These are phyloP conservation scores for Zaprionus lachaisei DNA, from an alignment of 1,140 invertebrate species.

Conservation along the genomic window DNA sequence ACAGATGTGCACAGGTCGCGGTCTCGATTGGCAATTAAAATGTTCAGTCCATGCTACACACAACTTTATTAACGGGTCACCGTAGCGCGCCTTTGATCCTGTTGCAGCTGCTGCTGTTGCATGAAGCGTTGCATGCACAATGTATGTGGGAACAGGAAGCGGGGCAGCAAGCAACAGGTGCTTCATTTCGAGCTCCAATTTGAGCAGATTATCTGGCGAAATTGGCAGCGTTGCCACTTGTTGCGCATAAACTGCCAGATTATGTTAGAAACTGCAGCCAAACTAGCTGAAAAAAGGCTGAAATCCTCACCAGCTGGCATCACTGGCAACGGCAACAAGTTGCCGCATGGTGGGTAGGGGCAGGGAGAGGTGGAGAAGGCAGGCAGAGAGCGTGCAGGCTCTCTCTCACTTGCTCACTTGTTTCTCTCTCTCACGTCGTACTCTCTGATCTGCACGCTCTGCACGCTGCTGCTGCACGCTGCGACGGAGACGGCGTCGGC, in stretches of 20 bases:
- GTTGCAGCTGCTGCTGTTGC: slow-evolving; percentile 2
- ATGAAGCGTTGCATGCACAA: slow-evolving; percentile 10
- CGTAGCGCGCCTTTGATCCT: slow-evolving; percentile 68
- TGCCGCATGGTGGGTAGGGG: background rate
- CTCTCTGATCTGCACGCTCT: slow-evolving; percentile 15
- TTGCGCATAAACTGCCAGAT: slow-evolving; percentile 1
- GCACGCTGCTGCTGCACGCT: slow-evolving; percentile 47
- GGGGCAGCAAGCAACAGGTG: background rate
- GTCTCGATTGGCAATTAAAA: slow-evolving; percentile 79
- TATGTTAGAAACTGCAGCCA: slow-evolving; percentile 9
- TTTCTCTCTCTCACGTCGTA: slow-evolving; percentile 22
- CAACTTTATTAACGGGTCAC: slow-evolving; percentile 76
- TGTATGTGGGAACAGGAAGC: background rate
- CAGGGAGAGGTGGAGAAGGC: background rate
- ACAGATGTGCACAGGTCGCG: slow-evolving; percentile 66
- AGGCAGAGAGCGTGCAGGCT: slow-evolving; percentile 2
- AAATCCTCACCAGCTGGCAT: background rate
- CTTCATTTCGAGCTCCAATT: slow-evolving; percentile 53
- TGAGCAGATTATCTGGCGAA: slow-evolving; percentile 54
- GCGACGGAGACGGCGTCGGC: slow-evolving; percentile 27
- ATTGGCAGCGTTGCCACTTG: slow-evolving; percentile 46
- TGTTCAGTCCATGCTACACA: slow-evolving; percentile 67
- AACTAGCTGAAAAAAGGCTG: background rate
- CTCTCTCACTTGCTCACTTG: slow-evolving; percentile 21
- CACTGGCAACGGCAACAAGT: slow-evolving; percentile 23